Percentiles rank a stretch among this genome's conserved stretches.
Evolutionary conservation across 2,888 invertebrate genomes (phyloP).

Genomic region (Lasioglossum marginatum): DNA sequence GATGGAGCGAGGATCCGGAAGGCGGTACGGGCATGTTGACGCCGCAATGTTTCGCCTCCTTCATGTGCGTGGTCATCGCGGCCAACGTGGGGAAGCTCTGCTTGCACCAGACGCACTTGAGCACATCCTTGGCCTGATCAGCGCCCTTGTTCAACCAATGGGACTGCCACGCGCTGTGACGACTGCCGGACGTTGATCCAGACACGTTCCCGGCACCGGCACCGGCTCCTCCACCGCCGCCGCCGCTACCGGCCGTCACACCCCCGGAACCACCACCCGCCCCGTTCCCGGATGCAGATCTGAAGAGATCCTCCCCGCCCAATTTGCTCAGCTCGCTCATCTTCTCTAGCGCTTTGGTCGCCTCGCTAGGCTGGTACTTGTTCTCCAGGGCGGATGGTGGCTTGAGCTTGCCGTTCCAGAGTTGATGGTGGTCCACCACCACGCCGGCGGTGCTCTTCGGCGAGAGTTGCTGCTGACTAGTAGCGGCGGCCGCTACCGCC

Average conservation of each 20-base stretch:
- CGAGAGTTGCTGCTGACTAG: slow-evolving; percentile 87
- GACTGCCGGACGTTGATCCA: slow-evolving; percentile 87
- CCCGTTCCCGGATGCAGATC: slow-evolving; percentile 85
- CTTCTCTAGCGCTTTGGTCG: slow-evolving; percentile 95
- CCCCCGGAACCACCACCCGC: slow-evolving; percentile 83
- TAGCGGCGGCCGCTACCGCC: slow-evolving; percentile 91
- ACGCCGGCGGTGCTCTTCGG: slow-evolving; percentile 87
- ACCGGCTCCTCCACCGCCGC: slow-evolving; percentile 81
- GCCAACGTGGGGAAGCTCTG: slow-evolving; percentile 98
- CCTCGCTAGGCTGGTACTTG: slow-evolving; percentile 89
- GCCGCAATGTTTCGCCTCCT: slow-evolving; percentile 98
- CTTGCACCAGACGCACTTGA: slow-evolving; percentile 99
- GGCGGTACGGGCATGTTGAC: slow-evolving; percentile 92
- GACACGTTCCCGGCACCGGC: slow-evolving; percentile 86
- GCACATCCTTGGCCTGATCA: slow-evolving; percentile 97
- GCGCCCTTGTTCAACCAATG: slow-evolving; percentile 99
- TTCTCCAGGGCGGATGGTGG: slow-evolving; percentile 85
- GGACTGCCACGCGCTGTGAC: slow-evolving; percentile 97
- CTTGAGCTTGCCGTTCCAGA: slow-evolving; percentile 93
- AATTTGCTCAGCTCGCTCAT: slow-evolving; percentile 95
- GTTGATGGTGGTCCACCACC: slow-evolving; percentile 80
- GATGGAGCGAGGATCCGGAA: slow-evolving; percentile 81
- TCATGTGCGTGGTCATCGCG: slow-evolving; percentile 98
- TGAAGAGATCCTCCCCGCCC: slow-evolving; percentile 91
- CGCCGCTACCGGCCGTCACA: slow-evolving; percentile 85